Evolutionary conservation across 2,797 vertebrate species (phyloP), one percentile per base, ranked within the genome.

Genomic region (Pachyuromys duprasi): DNA sequence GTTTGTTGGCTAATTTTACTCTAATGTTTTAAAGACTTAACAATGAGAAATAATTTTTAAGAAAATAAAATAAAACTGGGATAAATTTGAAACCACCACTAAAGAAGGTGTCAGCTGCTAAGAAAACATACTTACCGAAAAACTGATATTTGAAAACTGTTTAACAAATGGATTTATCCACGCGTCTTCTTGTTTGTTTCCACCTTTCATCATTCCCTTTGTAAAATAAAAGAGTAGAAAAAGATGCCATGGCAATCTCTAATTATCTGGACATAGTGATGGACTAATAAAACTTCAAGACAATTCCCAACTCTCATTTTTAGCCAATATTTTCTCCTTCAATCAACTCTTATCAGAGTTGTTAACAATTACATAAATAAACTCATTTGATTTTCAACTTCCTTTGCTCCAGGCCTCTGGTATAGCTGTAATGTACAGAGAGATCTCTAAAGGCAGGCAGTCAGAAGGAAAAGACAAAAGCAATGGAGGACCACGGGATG

Each of bases 111-210:
- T 11, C 18, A 33, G 28, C 33, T 28, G 39, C 36, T 20, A 78
- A n/a, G 80, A 70, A 82, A 31, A 72, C 18, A 95, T 55, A 98
- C 99, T 99, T 98, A 99, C 99, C 93, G 99, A 97, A 98, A 99
- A 99, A 98, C 98, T 99, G 98, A 99, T 99, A 98, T 98, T 99
- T 98, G 98, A 99, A 98, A 99, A 99, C 98, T 99, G 99, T 98
- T 99, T 99, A 96, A 99, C 98, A 97, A 99, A 99, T 81, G 99
- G 99, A 98, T 99, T 99, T 98, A 99, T 99, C 99, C 99, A 99
- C 20, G 99, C 93, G 94, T 99, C 99, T 55, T 99, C 99, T 98
- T 99, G 99, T 97, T 99, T 99, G 98, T 98, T 99, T 98, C 99
- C 98, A 97, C 99, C 99, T 99, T 99, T 99, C 98, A 98, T 98